Base-by-base conservation (phyloP, 1,140 invertebrate species). In the Drosophila nikananu region DNA sequence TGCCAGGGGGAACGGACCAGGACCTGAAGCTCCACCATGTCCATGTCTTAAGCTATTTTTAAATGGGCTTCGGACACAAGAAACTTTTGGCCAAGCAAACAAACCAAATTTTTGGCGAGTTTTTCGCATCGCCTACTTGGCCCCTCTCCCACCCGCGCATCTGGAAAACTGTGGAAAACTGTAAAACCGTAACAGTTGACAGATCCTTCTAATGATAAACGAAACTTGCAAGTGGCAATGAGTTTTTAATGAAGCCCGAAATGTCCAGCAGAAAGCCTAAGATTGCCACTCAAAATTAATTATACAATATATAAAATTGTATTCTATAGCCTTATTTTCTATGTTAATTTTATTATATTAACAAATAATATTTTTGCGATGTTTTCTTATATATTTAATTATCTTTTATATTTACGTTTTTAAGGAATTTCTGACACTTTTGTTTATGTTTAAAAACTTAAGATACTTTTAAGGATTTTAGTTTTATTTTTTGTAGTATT, bases 11-110 rank as follows among this genome's bases (percentile, higher is more conserved):
- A 59, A 27, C 6, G 58, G 46, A 32, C 15, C 35, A n/a, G 51
- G 27, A 3, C 25, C 49, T 23, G 19, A 46, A 46, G 37, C 60
- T 51, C 64, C 30, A 63, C 61, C 25, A 71, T 74, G 82, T 70
- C 54, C 77, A 83, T 71, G 73, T 89, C 86, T 89, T 89, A 89
- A 89, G 81, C 81, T 89, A 89, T 89, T 89, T 89, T 89, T 84
- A 90, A 89, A 89, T 89, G 84, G 60, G 44, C 59, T 83, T 81
- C 59, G 67, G 58, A 77, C 67, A 58, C 27, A 52, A 19, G 55
- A 71, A 87, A 77, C 19, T 78, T 49, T 70, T 74, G 27, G 15
- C 54, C 54, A 57, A 57, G 54, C 49, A 61, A 58, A 77, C 64
- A 67, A 70, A 66, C 73, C 82, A 68, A 46, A 80, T 52, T 83